Evolutionary conservation across 2,797 vertebrate genomes (phyloP).

Genomic region (Sebastolobus alascanus): DNA sequence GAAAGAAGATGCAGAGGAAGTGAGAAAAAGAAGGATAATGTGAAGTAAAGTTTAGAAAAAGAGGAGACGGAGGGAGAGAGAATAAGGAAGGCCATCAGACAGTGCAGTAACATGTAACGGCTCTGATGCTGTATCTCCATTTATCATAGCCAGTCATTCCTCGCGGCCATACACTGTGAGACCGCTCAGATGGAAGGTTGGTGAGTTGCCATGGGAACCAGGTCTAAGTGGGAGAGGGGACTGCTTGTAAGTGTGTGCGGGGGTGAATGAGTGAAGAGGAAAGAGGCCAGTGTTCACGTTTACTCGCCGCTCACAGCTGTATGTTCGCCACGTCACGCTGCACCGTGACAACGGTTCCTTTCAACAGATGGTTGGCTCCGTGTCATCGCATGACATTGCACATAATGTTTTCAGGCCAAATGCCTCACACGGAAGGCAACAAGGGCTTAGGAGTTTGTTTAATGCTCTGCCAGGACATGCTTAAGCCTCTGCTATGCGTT

Average conservation of each 20-base stretch:
- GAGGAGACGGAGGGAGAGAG: conserved; percentile 28
- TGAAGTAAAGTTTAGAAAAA: conserved; percentile 10
- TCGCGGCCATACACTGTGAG: conserved; percentile 55
- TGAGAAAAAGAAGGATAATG: conserved; percentile 8
- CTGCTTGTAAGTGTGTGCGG: conserved; percentile 26
- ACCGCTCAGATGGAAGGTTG: conserved; percentile 65
- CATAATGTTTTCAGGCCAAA: conserved; percentile 43
- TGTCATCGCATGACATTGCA: conserved; percentile 51
- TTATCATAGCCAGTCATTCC: conserved; percentile 67
- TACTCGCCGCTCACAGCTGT: conserved; percentile 22
- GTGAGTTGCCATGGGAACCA: conserved; percentile 76
- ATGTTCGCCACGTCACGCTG: conserved; percentile 43
- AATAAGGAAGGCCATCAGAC: conserved; percentile 60
- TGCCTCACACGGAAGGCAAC: conserved; percentile 25
- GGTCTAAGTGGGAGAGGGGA: conserved; percentile 54
- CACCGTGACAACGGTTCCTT: conserved; percentile 34
- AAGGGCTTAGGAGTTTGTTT: conserved; percentile 43
- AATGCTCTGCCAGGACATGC: conserved; percentile 34
- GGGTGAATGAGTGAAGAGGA: conserved; percentile 27
- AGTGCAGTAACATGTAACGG: conserved; percentile 60
- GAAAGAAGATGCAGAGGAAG: conserved; percentile 13
- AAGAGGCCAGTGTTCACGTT: conserved; percentile 12
- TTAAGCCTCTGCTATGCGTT: conserved; percentile 25
- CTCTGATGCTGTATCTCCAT: conserved; percentile 61
- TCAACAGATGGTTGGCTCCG: conserved; percentile 55